Percentiles rank a stretch among this genome's conserved stretches.
phyloP scores from a whole-genome alignment of 53 echinoderm and acorn worm genomes.

The Stichopus horrens region DNA sequence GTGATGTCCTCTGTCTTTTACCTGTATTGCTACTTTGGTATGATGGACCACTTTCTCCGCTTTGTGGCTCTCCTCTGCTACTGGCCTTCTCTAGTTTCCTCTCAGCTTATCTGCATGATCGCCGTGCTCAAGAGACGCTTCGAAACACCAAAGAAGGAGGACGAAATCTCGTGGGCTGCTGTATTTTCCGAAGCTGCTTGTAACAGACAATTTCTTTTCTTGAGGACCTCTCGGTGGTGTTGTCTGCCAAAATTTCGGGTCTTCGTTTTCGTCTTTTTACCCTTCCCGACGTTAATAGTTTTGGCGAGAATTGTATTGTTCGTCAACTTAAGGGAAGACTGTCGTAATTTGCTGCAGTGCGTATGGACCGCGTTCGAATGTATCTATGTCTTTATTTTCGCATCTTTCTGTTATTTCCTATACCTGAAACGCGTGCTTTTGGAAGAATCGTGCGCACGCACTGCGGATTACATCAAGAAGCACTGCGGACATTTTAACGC shows the following conservation, averaged over 20 bases:
- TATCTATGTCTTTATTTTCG: neutral
- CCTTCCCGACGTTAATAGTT: neutral
- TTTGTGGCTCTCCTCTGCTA: neutral
- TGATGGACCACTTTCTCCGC: neutral
- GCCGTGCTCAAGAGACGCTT: neutral
- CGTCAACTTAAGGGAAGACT: neutral
- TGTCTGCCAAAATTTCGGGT: neutral
- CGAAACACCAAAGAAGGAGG: neutral
- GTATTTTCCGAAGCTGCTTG: neutral
- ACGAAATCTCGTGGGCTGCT: neutral
- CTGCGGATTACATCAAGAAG: neutral
- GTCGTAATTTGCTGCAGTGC: neutral
- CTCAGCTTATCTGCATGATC: neutral
- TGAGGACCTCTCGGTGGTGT: neutral
- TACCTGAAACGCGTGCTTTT: conserved; percentile 8
- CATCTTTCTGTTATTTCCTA: neutral
- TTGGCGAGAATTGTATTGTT: neutral
- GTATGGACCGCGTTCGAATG: neutral
- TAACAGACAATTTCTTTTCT: neutral
- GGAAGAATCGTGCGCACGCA: neutral
- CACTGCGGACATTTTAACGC: neutral
- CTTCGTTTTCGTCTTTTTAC: neutral
- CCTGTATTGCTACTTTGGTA: neutral
- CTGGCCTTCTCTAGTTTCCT: neutral
- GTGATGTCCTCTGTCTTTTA: neutral